These are phyloP conservation scores for Gadus chalcogrammus DNA, from an alignment of 2,113 vertebrate genomes.

Conservation along the genomic window DNA sequence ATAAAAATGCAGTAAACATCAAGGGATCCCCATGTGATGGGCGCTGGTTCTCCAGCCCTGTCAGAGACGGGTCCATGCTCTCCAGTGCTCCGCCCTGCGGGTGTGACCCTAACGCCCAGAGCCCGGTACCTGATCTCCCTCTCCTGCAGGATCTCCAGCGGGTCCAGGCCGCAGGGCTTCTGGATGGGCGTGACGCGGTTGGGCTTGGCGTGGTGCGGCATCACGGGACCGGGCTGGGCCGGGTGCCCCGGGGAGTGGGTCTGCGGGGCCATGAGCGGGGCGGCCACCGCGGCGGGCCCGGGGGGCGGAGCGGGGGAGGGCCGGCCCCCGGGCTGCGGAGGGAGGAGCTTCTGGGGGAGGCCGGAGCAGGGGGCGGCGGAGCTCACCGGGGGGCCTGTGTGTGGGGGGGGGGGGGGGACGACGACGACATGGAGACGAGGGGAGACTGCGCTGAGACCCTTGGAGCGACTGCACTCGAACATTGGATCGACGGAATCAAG, in stretches of 20 bases:
- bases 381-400: slow-evolving; percentile 87
- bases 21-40: too few species aligned
- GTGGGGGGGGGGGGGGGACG: not conserved
- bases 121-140: slow-evolving; percentile 85
- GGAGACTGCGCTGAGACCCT: not conserved
- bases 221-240: slow-evolving; percentile 85
- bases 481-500: not conserved
- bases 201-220: slow-evolving; percentile 87
- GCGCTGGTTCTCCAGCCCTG: too few species aligned
- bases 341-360: slow-evolving; percentile 86
- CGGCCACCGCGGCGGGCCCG: slow-evolving; percentile 85
- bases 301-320: slow-evolving; percentile 89
- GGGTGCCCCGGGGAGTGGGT: slow-evolving; percentile 92
- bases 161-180: slow-evolving; percentile 91
- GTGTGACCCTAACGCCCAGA: too few species aligned
- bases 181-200: slow-evolving; percentile 94
- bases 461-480: not conserved
- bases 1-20: too few species aligned
- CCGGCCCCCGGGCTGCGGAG: slow-evolving; percentile 87
- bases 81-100: too few species aligned
- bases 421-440: not conserved
- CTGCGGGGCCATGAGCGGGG: slow-evolving; percentile 92
- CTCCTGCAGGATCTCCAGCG: slow-evolving; percentile 93
- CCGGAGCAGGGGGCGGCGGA: slow-evolving; percentile 84
- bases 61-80: too few species aligned